These are phyloP conservation scores for Tetranychus cinnabarinus DNA, from an alignment of 1,140 invertebrate species.

Conservation along the genomic window DNA sequence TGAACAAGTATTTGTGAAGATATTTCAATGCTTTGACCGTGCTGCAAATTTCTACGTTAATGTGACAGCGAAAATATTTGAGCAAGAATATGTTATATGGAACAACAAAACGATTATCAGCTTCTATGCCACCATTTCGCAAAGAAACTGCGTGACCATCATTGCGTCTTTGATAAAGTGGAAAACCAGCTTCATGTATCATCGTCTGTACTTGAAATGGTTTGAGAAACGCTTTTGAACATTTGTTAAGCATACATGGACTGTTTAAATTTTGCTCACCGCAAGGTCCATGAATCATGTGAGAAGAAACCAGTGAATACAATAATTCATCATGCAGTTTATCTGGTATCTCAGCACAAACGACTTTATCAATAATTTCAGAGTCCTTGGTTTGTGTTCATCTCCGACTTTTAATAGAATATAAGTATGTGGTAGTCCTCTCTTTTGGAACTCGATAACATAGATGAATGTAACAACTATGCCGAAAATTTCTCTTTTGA, in stretches of 20 bases:
- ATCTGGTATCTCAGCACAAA: slow-evolving; percentile 10
- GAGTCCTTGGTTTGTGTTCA: neutral
- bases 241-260: slow-evolving; percentile 12
- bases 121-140: slow-evolving; percentile 3
- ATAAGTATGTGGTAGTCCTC: slow-evolving; percentile 23
- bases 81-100: slow-evolving; percentile 14
- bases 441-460: slow-evolving; percentile 23
- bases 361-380: slow-evolving; percentile 7
- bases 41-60: slow-evolving; percentile 2
- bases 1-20: slow-evolving; percentile 19
- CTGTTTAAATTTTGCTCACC: slow-evolving; percentile 9
- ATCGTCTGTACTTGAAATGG: no score
- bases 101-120: slow-evolving; percentile 4
- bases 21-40: slow-evolving; percentile 17
- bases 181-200: no score
- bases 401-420: slow-evolving; percentile 15
- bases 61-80: slow-evolving; percentile 14
- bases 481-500: slow-evolving; percentile 12
- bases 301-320: slow-evolving; percentile 16
- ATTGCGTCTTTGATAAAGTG: no score
- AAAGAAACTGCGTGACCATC: neutral
- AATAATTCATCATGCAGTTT: slow-evolving; percentile 18
- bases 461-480: slow-evolving; percentile 12
- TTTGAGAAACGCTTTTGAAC: neutral
- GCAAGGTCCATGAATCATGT: slow-evolving; percentile 21